Conservation (phyloP, 1,140 invertebrate species). For the Drosophila punjabiensis region DNA sequence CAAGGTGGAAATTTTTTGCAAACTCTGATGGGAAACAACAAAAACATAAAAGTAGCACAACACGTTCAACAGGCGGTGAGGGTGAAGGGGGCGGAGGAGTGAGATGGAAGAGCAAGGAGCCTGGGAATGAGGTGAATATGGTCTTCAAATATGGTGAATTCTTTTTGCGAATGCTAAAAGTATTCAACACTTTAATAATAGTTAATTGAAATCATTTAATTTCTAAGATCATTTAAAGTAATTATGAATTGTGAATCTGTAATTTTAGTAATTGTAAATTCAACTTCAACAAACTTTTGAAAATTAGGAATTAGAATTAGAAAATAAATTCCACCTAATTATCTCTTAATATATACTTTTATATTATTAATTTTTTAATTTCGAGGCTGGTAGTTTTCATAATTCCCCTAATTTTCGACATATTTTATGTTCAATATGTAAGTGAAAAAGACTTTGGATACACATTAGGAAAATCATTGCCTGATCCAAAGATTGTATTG, state of each 20-base stretch:
- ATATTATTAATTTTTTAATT: too few species aligned
- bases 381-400: background rate
- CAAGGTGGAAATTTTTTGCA: constrained; percentile 59
- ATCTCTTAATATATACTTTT: too few species aligned
- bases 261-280: background rate
- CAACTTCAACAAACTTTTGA: background rate
- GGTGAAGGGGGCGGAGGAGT: background rate
- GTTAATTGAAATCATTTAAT: background rate
- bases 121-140: constrained; percentile 15
- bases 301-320: fast-evolving
- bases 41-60: constrained; percentile 62
- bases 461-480: background rate
- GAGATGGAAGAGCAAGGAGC: constrained; percentile 1
- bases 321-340: background rate
- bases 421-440: background rate
- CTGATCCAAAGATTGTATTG: background rate
- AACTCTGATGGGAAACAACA: constrained; percentile 18
- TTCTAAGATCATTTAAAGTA: background rate
- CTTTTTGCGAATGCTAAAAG: background rate
- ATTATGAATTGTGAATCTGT: background rate
- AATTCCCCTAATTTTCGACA: background rate
- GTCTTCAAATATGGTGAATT: constrained; percentile 3
- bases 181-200: background rate
- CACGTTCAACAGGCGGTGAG: constrained; percentile 35
- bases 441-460: background rate